Evolutionary conservation across 2,888 invertebrate genomes (phyloP), one percentile per base, ranked within the genome.

Genomic region (Cacoxenus indagator): DNA sequence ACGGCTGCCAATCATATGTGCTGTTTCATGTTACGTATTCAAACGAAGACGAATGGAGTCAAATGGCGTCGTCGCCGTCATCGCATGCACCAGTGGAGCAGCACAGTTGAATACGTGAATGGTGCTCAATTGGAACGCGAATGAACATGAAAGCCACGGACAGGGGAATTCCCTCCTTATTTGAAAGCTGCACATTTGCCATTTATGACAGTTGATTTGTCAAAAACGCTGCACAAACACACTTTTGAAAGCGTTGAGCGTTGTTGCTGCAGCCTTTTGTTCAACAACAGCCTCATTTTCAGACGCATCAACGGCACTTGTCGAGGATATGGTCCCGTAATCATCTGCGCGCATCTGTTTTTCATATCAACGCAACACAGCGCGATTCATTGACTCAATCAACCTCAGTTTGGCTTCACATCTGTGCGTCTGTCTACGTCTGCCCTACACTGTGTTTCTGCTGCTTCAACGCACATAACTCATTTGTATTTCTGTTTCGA

Each of bases 141-240:
- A 59, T 59, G 67, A 46, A 54, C 19, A 54, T 11, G 31, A 59
- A 17, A 31, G 31, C 29, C 51, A 51, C 22, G 9, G 6, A 22
- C 22, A 51, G 17, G 51, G 37, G 14, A 51, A 51, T 37, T 17
- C 22, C 5, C 51, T 51, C 19, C 24, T 9, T 19, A 51, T 22
- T 19, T 17, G 4, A 48, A 17, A 4, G 1, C 45, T n/a, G 8
- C 14, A 48, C 48, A 84, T 84, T 84, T 84, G 80, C 80, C 81
- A 84, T 83, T 84, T 84, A 83, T 84, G 84, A 84, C 84, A 84
- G 81, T 82, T 83, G 82, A 84, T 82, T 82, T 84, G 82, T 82
- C 84, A 84, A 78, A 78, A 80, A 82, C 51, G 27, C 22, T 51
- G 57, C 59, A 65, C 72, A 27, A 43, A 64, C 9, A 26, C 48